A percentile compares a stretch with the other conserved stretches of the same genome.
phyloP scores from a whole-genome alignment of 1,140 invertebrate species.

The Lutraria rhynchaena region DNA sequence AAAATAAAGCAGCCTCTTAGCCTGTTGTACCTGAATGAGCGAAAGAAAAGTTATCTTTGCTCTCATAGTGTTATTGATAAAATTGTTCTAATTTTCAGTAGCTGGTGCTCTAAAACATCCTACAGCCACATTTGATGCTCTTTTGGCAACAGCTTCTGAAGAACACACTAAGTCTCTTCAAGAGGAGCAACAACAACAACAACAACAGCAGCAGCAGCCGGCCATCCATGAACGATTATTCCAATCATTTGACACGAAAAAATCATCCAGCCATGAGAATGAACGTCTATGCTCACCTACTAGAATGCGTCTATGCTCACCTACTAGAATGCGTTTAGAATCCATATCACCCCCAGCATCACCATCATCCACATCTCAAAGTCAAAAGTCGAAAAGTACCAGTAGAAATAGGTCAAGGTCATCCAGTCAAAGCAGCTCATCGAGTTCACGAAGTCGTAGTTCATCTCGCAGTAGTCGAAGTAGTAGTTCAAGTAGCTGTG shows the following conservation, averaged over 20 bases:
- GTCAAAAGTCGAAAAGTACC: slow-evolving; percentile 29
- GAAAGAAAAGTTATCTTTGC: too few species aligned
- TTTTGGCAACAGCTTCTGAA: slow-evolving; percentile 46
- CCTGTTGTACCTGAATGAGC: too few species aligned
- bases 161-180: slow-evolving; percentile 31
- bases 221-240: slow-evolving; percentile 31
- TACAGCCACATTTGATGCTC: slow-evolving; percentile 43
- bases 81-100: not conserved
- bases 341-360: slow-evolving; percentile 43
- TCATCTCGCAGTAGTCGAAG: slow-evolving; percentile 41
- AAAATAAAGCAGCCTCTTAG: too few species aligned
- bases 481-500: slow-evolving; percentile 41
- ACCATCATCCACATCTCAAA: slow-evolving; percentile 8
- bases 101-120: slow-evolving; percentile 32
- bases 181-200: slow-evolving; percentile 37
- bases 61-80: too few species aligned
- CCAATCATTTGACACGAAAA: slow-evolving; percentile 45
- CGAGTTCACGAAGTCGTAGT: slow-evolving; percentile 28
- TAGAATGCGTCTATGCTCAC: not conserved
- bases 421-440: slow-evolving; percentile 19
- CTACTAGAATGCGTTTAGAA: slow-evolving; percentile 12
- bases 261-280: not conserved
- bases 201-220: not conserved
- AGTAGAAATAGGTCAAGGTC: slow-evolving; percentile 25
- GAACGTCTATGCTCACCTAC: slow-evolving; percentile 19